These are phyloP conservation scores for Eudyptes chrysolophus DNA, from an alignment of 2,113 vertebrate genomes.

Conservation along the genomic window DNA sequence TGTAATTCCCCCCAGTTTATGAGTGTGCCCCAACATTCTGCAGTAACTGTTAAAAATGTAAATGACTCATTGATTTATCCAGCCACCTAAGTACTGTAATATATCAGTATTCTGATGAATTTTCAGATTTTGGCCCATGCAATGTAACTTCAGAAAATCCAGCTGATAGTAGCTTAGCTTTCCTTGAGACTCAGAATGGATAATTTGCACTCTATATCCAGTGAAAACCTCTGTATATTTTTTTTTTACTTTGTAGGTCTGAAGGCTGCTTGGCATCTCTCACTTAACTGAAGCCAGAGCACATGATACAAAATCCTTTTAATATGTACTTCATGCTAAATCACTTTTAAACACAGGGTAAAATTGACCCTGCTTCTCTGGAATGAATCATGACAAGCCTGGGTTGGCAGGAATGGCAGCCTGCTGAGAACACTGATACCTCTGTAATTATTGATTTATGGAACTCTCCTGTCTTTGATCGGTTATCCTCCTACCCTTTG, in stretches of 20 bases:
- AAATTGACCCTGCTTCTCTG: conserved; percentile 42
- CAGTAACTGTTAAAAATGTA: conserved; percentile 1
- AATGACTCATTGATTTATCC: not conserved
- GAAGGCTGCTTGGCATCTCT: conserved; percentile 37
- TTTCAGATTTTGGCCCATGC: not conserved
- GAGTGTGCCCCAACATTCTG: not conserved
- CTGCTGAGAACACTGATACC: not conserved
- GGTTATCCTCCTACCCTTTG: not conserved
- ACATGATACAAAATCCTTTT: conserved; percentile 23
- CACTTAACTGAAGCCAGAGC: conserved; percentile 39
- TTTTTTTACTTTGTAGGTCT: not conserved
- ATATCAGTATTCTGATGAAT: not conserved
- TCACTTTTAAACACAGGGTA: conserved; percentile 37
- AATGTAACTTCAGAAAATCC: not conserved
- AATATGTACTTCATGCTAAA: conserved; percentile 38
- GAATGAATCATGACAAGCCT: conserved; percentile 16
- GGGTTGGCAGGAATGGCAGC: not conserved
- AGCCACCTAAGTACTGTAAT: not conserved
- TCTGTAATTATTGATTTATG: conserved; percentile 25
- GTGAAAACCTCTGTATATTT: not conserved
- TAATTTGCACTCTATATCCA: not conserved
- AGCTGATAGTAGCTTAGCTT: not conserved
- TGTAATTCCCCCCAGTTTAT: not conserved
- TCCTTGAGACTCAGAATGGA: not conserved
- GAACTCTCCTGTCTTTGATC: not conserved